Base-by-base conservation (phyloP, 2,797 vertebrate genomes). In the Tiaroga cobitis region DNA sequence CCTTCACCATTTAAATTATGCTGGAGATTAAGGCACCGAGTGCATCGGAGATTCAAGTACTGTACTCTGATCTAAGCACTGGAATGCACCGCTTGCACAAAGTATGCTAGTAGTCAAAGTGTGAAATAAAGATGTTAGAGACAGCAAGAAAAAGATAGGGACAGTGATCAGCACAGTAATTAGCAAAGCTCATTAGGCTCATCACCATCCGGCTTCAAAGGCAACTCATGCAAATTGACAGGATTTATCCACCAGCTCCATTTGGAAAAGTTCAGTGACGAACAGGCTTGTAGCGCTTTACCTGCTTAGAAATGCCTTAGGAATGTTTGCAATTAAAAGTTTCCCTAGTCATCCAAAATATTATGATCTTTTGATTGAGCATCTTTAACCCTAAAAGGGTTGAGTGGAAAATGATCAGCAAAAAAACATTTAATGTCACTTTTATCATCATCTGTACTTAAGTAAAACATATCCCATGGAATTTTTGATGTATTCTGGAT, bases 121-220 rank as follows among this genome's bases (percentile, higher is more conserved):
- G 32, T 69, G 61, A 73, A 56, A 46, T 21, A 37, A 49, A 74
- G 69, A 83, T 75, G 70, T 83, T 82, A 88, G 88, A 37, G 84
- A 89, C 91, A 15, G 84, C 56, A 26, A 86, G 59, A 15, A 26
- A 59, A 73, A 39, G 43, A 82, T 10, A 81, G 63, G 8, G 77
- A 79, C 46, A 75, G 82, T 79, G 90, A 92, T 91, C 88, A 92
- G 90, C 87, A 80, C 82, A 91, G 91, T 94, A 94, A 95, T 95
- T 95, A 95, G 92, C 90, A 89, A 88, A 92, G 82, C 93, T 95
- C 91, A 91, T 95, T 95, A 95, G 93, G 85, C 93, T 94, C 93
- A 94, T 95, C 93, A 95, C 92, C 94, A 95, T 94, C 89, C 89
- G 90, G 93, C 93, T 95, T 95, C 94, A 95, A 95, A 94, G 94